Base-by-base conservation (phyloP, 2,797 vertebrate species). In the Typhlichthys eigenmanni region DNA sequence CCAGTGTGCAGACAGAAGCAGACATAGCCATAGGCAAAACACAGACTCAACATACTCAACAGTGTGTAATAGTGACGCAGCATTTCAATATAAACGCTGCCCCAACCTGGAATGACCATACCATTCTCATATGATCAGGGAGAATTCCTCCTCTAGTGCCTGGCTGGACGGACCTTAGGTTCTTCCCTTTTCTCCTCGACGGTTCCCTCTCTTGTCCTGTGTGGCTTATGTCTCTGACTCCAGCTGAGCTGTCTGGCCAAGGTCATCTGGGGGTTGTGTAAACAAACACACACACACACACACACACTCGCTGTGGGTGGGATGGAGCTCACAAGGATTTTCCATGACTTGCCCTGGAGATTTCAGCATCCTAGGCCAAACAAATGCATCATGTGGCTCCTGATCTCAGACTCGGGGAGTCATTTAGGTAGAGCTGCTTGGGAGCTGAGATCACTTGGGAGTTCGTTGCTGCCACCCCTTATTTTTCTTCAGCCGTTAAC, bases 251-350 rank as follows among this genome's bases (percentile, higher is more conserved):
- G 86, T 78, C 75, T 78, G 53, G 6, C 34, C 48, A 16, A 78
- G 85, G 82, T 90, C 73, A 14, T 74, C 62, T 57, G 62, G 58
- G 78, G 83, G 85, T 86, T 89, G 85, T 78, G 78, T 83, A 92
- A 90, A 89, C 83, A 90, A 66, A 81, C 82, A 16, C 61, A 71
- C 77, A 59, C 34, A 38, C 77, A 59, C 34, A 38, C 34, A 43
- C 38, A 43, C 38, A 10, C 38, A 38, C 38, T 89, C 83, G 58
- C 69, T 67, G 69, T 89, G 85, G 90, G 90, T 92, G 91, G 89
- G 87, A 89, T 81, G 55, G 60, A 70, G 78, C 80, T 84, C 76
- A 80, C 76, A 85, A 69, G 66, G 75, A 77, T 88, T 92, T 90
- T 91, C 89, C 87, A 85, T 86, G 84, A 79, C 74, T 83, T 60